These are phyloP conservation scores for Lasioglossum oenotherae DNA, from an alignment of 2,888 invertebrate species.

Conservation along the genomic window DNA sequence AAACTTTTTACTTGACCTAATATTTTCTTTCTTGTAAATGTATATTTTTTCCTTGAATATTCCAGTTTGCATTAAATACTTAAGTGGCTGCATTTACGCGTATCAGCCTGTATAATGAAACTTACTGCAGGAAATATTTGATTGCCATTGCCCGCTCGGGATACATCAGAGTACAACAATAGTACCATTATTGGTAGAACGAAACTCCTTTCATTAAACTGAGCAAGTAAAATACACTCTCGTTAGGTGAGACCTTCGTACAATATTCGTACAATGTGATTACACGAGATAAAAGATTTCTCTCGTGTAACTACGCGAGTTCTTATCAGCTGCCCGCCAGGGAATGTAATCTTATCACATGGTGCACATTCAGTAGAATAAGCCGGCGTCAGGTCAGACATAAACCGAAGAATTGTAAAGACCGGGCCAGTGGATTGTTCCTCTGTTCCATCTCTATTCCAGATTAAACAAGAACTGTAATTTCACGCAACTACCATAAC, in stretches of 20 bases:
- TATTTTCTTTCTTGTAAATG: no score
- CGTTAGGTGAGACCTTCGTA: not conserved
- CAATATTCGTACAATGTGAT: not conserved
- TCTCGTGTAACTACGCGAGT: not conserved
- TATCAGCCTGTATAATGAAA: not conserved
- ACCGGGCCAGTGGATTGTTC: not conserved
- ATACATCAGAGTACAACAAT: not conserved
- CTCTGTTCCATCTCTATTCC: not conserved
- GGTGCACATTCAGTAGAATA: not conserved
- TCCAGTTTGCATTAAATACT: no score
- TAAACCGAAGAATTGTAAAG: constrained; percentile 1
- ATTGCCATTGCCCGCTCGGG: not conserved
- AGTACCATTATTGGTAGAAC: not conserved
- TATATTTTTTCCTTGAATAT: no score
- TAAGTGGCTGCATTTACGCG: no score
- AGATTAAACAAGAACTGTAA: constrained; percentile 5
- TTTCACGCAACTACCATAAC: not conserved
- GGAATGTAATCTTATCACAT: not conserved
- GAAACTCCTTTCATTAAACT: not conserved
- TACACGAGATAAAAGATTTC: not conserved
- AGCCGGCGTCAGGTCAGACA: not conserved
- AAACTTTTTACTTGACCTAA: no score
- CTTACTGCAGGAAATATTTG: not conserved
- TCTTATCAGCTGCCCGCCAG: not conserved
- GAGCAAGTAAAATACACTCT: not conserved